Percentiles rank a stretch among this genome's conserved stretches.
phyloP scores from a whole-genome alignment of 2,888 invertebrate genomes.

The Xestia c-nigrum region DNA sequence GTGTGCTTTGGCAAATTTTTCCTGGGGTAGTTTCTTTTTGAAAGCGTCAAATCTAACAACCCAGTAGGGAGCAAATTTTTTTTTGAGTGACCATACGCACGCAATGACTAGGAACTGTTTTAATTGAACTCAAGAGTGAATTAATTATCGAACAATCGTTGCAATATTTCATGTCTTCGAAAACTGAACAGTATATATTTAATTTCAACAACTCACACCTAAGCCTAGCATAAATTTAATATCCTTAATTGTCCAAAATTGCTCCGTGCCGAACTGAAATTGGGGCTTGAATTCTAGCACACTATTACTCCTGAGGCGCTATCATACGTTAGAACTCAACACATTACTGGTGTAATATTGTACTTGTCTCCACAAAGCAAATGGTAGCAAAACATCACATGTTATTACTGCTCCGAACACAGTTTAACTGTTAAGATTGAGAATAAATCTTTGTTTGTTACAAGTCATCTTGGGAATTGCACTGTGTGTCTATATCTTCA shows the following conservation, averaged over 20 bases:
- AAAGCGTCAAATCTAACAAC: not conserved
- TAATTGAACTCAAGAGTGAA: not conserved
- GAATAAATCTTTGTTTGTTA: slow-evolving; percentile 56
- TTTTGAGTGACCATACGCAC: not conserved
- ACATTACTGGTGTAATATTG: slow-evolving; percentile 55
- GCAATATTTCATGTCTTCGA: not conserved
- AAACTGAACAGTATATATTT: not conserved
- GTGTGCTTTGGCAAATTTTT: not conserved
- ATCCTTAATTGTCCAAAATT: slow-evolving; percentile 48
- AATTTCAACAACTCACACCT: not conserved
- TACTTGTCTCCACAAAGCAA: slow-evolving; percentile 28
- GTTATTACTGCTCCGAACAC: slow-evolving; percentile 52
- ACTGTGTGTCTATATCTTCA: slow-evolving; percentile 3
- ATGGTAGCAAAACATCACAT: slow-evolving; percentile 61
- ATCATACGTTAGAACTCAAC: slow-evolving; percentile 51
- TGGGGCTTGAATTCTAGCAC: slow-evolving; percentile 32
- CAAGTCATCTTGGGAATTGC: slow-evolving; percentile 30
- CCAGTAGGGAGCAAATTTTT: too few relatives aligned
- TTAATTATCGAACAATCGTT: not conserved
- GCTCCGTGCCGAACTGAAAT: slow-evolving; percentile 36
- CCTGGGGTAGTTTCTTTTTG: not conserved
- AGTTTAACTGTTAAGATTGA: slow-evolving; percentile 53
- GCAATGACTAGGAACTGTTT: not conserved
- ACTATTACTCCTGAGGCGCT: slow-evolving; percentile 53
- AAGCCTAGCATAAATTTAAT: slow-evolving; percentile 38